Evolutionary conservation across 2,888 invertebrate species (phyloP).

Genomic region (Zygogramma bicolorata): DNA sequence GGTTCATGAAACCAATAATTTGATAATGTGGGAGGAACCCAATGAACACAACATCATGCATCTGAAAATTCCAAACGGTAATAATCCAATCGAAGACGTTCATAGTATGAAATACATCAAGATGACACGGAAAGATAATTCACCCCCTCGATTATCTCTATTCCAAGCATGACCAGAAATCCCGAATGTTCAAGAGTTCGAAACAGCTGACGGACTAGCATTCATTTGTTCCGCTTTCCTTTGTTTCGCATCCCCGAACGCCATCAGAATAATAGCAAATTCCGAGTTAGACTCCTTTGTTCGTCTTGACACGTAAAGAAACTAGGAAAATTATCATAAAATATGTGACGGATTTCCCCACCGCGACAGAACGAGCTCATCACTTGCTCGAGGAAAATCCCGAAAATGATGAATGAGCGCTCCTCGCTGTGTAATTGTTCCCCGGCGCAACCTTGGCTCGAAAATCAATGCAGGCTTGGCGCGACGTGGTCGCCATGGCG

Average conservation of each 20-base stretch:
- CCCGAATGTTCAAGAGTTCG: not conserved
- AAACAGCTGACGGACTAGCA: constrained; percentile 2
- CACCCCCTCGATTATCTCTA: not conserved
- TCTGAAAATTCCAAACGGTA: no score
- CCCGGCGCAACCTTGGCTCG: constrained; percentile 60
- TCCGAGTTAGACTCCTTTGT: not conserved
- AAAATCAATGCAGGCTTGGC: constrained; percentile 66
- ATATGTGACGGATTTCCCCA: constrained; percentile 6
- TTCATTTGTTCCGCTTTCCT: not conserved
- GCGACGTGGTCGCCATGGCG: constrained; percentile 67
- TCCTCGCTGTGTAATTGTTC: constrained; percentile 33
- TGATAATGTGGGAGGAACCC: no score
- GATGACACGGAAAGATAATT: not conserved
- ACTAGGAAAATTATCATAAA: not conserved
- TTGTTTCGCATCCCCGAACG: not conserved
- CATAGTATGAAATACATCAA: not conserved
- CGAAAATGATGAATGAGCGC: constrained; percentile 38
- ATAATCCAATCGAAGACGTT: not conserved
- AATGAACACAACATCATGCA: no score
- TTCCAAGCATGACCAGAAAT: not conserved
- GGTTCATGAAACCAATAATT: no score
- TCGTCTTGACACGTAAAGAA: not conserved
- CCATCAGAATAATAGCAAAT: not conserved
- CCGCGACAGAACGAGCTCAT: not conserved
- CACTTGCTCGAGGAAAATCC: constrained; percentile 14